Base-by-base conservation (phyloP, 2,888 invertebrate species). In the Melipona beecheii region DNA sequence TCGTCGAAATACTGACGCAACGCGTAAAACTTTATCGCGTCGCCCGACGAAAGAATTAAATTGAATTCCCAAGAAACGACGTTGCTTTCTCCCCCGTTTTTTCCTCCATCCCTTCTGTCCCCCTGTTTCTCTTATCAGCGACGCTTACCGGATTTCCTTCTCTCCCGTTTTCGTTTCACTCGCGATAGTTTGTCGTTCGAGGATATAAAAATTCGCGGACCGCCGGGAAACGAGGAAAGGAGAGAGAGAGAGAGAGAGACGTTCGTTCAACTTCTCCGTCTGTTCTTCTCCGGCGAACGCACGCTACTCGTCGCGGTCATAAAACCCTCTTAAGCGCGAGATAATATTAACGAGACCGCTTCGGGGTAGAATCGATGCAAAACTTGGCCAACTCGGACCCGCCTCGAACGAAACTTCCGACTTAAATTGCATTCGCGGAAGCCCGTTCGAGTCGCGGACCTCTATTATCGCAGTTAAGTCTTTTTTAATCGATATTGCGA, bases 271-370 rank as follows among this genome's bases (percentile, higher is more conserved):
- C 19, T 43, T 81, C 49, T 70, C 65, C 11, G n/a, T 66, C 70
- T 74, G 71, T 74, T n/a, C n/a, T n/a, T n/a, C n/a, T n/a, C 81
- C n/a, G 21, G 75, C 24, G 17, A 84, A 86, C 79, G 69, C 77
- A 68, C 78, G 60, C 76, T 79, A 78, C 64, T 75, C 72, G 86
- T 78, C 74, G 76, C 27, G 83, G 73, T 64, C 83, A 65, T 85
- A 87, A 87, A 88, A 87, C 85, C 85, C 83, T 70, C 76, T 88
- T 86, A 86, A 88, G 80, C 80, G 69, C 75, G 78, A 76, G 86
- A 85, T 88, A 83, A 86, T 88, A 86, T 88, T 85, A 86, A 86
- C 65, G 88, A 74, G 75, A 68, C 75, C 24, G 79, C 72, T 80
- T 64, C 74, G 81, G 65, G 82, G 72, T 72, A 54, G 60, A 75